Evolutionary conservation across 2,797 vertebrate genomes (phyloP), one percentile per base, ranked within the genome.

Genomic region (Xiphorhynchus erythropygius): DNA sequence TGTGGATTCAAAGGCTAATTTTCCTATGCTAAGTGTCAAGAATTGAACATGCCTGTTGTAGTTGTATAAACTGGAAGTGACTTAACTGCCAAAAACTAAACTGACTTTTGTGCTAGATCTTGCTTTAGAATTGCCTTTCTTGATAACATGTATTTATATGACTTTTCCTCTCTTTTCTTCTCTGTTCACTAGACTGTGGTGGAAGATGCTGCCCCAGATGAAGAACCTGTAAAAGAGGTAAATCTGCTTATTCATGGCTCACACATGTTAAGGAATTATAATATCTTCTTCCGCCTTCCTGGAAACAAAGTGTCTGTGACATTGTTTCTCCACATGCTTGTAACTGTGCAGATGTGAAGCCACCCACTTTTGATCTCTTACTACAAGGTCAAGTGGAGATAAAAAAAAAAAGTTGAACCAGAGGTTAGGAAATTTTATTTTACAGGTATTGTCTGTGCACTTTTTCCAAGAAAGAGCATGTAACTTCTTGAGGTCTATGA

Each of bases 191-290:
- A 97, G 98, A 60, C 95, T 76, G 64, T 95, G 8, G 97, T 92
- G 42, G 98, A 98, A 80, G 97, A 98, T 33, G 42, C 49, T 56
- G 53, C 19, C 37, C 46, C 24, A 28, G 97, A 98, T 83, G 46
- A 91, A 39, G 97, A 97, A 37, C 89, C 96, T 39, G 10, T 81
- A 14, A 96, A 96, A 85, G 97, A 97, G 94, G 98, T 97, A 97
- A 96, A 67, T 64, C 18, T 69, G 2, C 22, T 13, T 65, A 18
- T n/a, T 87, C 2, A 4, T 23, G 9, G 33, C 56, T 73, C 25
- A 53, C 4, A 11, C 3, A n/a, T 46, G 1, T 25, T 74, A 80
- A n/a, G 32, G 22, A n/a, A 46, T 27, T 23, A n/a, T 18, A 7
- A 5, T 18, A 8, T 25, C 27, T 49, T 19, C 4, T 84, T 56